Base-by-base conservation (phyloP, 2,797 vertebrate genomes). In the Pipistrellus nathusii region DNA sequence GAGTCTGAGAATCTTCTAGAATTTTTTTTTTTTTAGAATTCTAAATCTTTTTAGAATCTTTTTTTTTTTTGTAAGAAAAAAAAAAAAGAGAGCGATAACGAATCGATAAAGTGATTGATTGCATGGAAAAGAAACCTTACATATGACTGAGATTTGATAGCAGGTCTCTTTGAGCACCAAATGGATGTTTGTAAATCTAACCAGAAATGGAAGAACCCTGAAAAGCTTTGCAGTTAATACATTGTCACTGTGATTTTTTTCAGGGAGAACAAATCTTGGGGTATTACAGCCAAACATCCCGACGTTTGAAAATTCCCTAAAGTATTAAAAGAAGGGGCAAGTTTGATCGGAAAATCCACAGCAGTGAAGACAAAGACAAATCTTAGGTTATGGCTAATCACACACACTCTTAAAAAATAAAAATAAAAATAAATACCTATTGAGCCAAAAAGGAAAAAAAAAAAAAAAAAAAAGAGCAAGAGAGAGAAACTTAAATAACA, bases 271-370 rank as follows among this genome's bases (percentile, higher is more conserved):
- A 99, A 99, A 99, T 99, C 99, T 99, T 99, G 99, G 99, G 99
- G 99, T 99, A 99, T 99, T 99, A 99, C 99, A 99, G 99, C 99
- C 99, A 99, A 99, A 99, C 99, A 99, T 99, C 99, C 99, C 99
- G 99, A 99, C 99, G 99, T 99, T 99, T 99, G 99, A 99, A 99
- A 99, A 99, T 99, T 99, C 99, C 99, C 99, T 99, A 99, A 99
- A 99, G 99, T 99, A 99, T 99, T 99, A 99, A 99, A 99, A 99
- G 99, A 99, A 99, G 99, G 99, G 99, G 99, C 99, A 99, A 99
- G 99, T 99, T 99, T 99, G 99, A 99, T 99, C 99, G 99, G 99
- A 99, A 99, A 99, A 99, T 99, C 99, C 99, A 99, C 99, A 99
- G 99, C 99, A 99, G 99, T 99, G 99, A 99, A 99, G 99, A 99